Evolutionary conservation across 2,888 invertebrate genomes (phyloP).

Genomic region (Epirrhoe alternata): DNA sequence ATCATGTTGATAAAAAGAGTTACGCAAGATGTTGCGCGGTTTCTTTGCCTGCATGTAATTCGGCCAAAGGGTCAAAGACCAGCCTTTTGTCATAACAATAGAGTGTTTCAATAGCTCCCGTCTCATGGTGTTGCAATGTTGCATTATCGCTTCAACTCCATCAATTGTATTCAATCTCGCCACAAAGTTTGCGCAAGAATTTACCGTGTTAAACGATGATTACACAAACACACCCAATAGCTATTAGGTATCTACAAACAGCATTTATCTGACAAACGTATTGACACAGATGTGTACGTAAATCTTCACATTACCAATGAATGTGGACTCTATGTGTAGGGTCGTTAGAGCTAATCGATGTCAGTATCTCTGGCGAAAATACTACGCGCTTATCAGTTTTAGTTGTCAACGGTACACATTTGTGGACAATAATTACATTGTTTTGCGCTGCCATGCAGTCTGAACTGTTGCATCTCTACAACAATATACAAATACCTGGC

Average conservation of each 20-base stretch:
- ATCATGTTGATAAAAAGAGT: slow-evolving; percentile 51
- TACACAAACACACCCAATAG: slow-evolving; percentile 34
- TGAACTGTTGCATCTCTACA: slow-evolving; percentile 33
- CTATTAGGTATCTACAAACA: slow-evolving; percentile 32
- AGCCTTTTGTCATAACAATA: slow-evolving; percentile 56
- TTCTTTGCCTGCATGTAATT: slow-evolving; percentile 53
- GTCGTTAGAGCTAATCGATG: slow-evolving; percentile 11
- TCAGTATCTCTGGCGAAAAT: slow-evolving; percentile 27
- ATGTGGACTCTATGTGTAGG: slow-evolving; percentile 25
- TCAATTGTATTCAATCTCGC: slow-evolving; percentile 41
- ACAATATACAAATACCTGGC: slow-evolving; percentile 26
- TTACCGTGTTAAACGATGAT: slow-evolving; percentile 33
- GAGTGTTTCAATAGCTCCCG: slow-evolving; percentile 42
- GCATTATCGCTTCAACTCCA: slow-evolving; percentile 29
- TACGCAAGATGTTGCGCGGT: slow-evolving; percentile 52
- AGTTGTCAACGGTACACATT: slow-evolving; percentile 40
- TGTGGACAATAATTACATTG: slow-evolving; percentile 38
- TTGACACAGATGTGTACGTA: slow-evolving; percentile 51
- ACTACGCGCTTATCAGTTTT: slow-evolving; percentile 50
- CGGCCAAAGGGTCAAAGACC: slow-evolving; percentile 72
- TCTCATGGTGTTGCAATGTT: slow-evolving; percentile 46
- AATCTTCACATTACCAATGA: slow-evolving; percentile 30
- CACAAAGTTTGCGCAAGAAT: slow-evolving; percentile 24
- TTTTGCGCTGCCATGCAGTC: slow-evolving; percentile 51
- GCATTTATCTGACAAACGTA: slow-evolving; percentile 38